Conservation (phyloP, 1,140 invertebrate species). For the Gryllus bimaculatus region DNA sequence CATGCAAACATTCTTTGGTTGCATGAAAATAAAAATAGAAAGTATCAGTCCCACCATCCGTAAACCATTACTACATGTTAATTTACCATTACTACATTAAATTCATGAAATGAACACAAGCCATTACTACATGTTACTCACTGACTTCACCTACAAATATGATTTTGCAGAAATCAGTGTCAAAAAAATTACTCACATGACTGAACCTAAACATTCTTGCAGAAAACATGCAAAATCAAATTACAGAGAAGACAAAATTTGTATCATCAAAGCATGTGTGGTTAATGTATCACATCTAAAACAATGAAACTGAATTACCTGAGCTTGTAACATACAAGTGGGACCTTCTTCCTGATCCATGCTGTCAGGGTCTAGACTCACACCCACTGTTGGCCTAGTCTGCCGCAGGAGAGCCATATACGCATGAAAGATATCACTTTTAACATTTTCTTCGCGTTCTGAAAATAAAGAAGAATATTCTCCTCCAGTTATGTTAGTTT, state of each 20-base stretch:
- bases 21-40: no score
- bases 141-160: no score
- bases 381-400: slow-evolving; percentile 60
- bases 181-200: no score
- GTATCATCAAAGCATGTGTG: background rate
- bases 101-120: no score
- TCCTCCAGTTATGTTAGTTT: no score
- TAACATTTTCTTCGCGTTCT: slow-evolving; percentile 98
- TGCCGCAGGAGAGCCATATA: slow-evolving; percentile 89
- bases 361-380: slow-evolving; percentile 56
- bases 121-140: no score
- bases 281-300: background rate
- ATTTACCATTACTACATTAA: no score
- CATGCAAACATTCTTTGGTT: no score
- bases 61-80: no score
- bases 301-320: slow-evolving; percentile 23
- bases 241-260: background rate
- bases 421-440: slow-evolving; percentile 94
- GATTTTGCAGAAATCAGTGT: no score
- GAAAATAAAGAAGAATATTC: slow-evolving; percentile 27
- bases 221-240: background rate
- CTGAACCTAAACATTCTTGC: background rate
- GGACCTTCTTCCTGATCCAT: slow-evolving; percentile 59
- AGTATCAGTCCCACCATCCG: no score
- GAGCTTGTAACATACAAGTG: slow-evolving; percentile 29